Evolutionary conservation across 2,888 invertebrate genomes (phyloP).

Genomic region (Plagiodera versicolora): DNA sequence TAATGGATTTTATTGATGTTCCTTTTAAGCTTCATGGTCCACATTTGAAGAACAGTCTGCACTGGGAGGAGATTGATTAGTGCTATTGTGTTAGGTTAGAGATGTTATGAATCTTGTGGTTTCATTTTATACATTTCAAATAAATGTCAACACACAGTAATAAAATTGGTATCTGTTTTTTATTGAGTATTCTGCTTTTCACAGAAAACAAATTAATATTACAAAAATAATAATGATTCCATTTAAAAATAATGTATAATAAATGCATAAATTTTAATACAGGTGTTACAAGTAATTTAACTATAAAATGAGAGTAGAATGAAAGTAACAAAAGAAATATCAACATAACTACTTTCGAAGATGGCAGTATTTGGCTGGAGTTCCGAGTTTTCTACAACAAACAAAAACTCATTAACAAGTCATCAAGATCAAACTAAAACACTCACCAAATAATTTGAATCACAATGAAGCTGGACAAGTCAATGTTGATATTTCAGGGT

Average conservation of each 20-base stretch:
- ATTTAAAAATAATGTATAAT: conserved; percentile 17
- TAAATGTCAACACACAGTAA: not conserved
- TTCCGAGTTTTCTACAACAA: conserved; percentile 29
- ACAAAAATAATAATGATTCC: conserved; percentile 17
- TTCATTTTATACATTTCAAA: too few relatives aligned
- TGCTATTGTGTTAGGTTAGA: not conserved
- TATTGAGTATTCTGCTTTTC: not conserved
- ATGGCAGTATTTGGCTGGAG: conserved; percentile 35
- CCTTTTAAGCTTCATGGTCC: conserved; percentile 36
- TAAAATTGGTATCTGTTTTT: not conserved
- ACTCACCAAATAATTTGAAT: not conserved
- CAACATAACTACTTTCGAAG: conserved; percentile 20
- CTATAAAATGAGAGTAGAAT: not conserved
- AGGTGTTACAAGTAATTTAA: conserved; percentile 16
- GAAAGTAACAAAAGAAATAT: conserved; percentile 7
- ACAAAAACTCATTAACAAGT: conserved; percentile 8
- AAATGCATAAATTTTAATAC: conserved; percentile 26
- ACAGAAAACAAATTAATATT: conserved; percentile 2
- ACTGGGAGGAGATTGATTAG: conserved; percentile 38
- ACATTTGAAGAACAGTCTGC: conserved; percentile 41
- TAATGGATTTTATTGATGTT: conserved; percentile 8
- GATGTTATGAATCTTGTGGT: not conserved
- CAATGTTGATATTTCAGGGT: conserved; percentile 22
- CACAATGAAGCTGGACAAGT: not conserved
- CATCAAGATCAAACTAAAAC: not conserved